Base-by-base conservation (phyloP, 1,140 invertebrate genomes). In the Microplitis mediator region DNA sequence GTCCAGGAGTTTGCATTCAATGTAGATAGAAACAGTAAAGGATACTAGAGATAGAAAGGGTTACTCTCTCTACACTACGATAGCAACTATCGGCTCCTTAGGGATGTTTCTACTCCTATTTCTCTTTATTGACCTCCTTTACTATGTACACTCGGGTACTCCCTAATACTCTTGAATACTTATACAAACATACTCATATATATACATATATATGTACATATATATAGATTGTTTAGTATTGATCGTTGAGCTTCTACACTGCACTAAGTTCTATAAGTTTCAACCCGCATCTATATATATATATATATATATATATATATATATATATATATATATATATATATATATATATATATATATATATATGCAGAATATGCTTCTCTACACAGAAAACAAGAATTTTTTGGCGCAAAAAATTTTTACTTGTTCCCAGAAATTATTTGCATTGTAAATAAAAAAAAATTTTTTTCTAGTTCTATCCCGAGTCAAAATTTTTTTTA, bases 101-200 rank as follows among this genome's bases (percentile, higher is more conserved):
- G 82, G 82, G 82, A 84, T 84, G 80, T 78, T 82, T 81, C 82
- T 80, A 80, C 81, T 79, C 81, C 82, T 83, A 83, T 82, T 84
- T 80, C 71, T 72, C 82, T 79, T 79, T 72, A 77, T 45, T 45
- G 76, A 76, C 71, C 76, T 76, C 80, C 77, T 73, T 79, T 76
- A 74, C 76, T 77, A 67, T 78, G 72, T 80, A 82, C 78, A 63
- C 66, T 62, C 31, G 16, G 39, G 23, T 63, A 70, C 54, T 73
- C 79, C 79, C 79, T 76, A 82, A 80, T 79, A 78, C 77, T 76
- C 77, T 80, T 68, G 73, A 32, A 81, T 80, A 82, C 78, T 78
- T 81, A 81, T 80, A 80, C 76, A 80, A 77, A 78, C 79, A 77
- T 74, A 63, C 36, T 71, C 45, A 52, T 62, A 71, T 72, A 73